Percentiles rank a stretch among this genome's conserved stretches.
Evolutionary conservation across 2,888 invertebrate species (phyloP).

Genomic region (Cephus nigrinus): DNA sequence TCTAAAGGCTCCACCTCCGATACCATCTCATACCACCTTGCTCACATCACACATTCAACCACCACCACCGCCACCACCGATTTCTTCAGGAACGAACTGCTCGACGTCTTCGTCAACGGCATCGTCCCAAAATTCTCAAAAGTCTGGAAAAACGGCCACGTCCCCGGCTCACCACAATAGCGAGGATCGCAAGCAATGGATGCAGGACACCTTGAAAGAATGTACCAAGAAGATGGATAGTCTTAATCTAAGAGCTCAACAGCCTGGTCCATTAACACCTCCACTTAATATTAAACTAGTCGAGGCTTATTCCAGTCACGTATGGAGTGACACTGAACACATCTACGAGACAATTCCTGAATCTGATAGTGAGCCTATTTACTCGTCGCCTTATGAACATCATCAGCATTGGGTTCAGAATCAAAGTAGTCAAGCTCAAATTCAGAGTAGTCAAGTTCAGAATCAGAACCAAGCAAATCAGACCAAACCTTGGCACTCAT

Average conservation of each 20-base stretch:
- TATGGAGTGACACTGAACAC: conserved; percentile 71
- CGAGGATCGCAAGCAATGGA: conserved; percentile 53
- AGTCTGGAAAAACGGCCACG: conserved; percentile 37
- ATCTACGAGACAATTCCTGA: conserved; percentile 77
- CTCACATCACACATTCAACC: not conserved
- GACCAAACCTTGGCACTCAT: conserved; percentile 50
- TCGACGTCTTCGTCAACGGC: conserved; percentile 44
- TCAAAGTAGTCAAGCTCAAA: conserved; percentile 23
- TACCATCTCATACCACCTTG: conserved; percentile 28
- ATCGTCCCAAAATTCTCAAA: conserved; percentile 45
- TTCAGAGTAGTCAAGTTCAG: conserved; percentile 13
- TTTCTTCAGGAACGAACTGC: conserved; percentile 10
- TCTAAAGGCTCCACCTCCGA: conserved; percentile 36
- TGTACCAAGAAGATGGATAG: conserved; percentile 52
- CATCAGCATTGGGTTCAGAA: conserved; percentile 29
- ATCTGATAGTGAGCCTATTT: conserved; percentile 73
- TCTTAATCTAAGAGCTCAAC: conserved; percentile 40
- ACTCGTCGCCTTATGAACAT: conserved; percentile 73
- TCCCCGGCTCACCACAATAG: conserved; percentile 46
- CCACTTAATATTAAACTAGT: conserved; percentile 52
- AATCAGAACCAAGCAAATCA: conserved; percentile 31
- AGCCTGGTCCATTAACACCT: conserved; percentile 43
- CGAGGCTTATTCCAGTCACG: conserved; percentile 55
- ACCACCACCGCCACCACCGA: conserved; percentile 18
- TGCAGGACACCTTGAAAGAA: conserved; percentile 54